Conservation (phyloP, 2,797 vertebrate species). For the Acanthornis magna region DNA sequence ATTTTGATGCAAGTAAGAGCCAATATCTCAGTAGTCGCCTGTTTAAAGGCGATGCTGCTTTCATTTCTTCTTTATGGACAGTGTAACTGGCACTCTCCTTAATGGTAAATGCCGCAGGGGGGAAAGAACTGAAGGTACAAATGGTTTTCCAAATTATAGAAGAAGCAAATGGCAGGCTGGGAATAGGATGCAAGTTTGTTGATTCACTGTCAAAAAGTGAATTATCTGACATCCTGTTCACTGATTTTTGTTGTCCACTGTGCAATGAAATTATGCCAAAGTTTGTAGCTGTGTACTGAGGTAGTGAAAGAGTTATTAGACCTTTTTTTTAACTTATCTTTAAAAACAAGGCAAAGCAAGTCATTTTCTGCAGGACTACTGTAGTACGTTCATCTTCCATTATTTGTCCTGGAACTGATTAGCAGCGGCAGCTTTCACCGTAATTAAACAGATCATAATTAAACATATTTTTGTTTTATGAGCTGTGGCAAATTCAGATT, state of each 20-base stretch:
- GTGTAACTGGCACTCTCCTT: background rate
- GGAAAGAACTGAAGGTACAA: background rate
- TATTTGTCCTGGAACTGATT: slow-evolving; percentile 45
- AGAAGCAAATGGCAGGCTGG: background rate
- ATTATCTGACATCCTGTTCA: background rate
- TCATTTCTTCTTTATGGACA: background rate
- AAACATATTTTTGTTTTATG: slow-evolving; percentile 46
- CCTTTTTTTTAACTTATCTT: background rate
- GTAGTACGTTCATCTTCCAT: background rate
- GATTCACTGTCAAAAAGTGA: background rate
- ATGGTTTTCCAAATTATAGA: background rate
- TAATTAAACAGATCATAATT: slow-evolving; percentile 53
- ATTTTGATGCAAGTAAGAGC: background rate
- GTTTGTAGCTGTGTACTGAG: background rate
- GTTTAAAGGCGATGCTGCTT: background rate
- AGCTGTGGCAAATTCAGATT: slow-evolving; percentile 29
- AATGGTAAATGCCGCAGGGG: background rate
- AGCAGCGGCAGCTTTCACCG: background rate
- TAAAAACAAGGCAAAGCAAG: background rate
- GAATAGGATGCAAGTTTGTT: background rate
- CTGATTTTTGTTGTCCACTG: slow-evolving; percentile 14
- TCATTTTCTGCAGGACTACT: background rate
- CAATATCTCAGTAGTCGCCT: background rate
- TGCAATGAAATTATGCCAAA: background rate
- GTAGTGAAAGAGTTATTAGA: background rate